Evolutionary conservation across 2,888 invertebrate genomes (phyloP).

Genomic region (Morinoia aosen): DNA sequence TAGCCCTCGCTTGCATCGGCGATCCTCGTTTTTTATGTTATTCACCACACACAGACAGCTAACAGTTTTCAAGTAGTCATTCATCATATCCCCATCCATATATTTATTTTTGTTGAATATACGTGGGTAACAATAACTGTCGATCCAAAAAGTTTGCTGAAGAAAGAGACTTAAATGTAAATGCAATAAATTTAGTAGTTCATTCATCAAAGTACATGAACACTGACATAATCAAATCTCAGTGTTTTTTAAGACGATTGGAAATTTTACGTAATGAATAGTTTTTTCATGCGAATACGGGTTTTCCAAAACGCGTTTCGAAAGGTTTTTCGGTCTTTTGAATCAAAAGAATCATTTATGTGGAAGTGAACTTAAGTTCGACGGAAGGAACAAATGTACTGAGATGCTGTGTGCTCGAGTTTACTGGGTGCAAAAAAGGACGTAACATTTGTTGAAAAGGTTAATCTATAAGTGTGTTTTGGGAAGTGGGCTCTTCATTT

Average conservation of each 20-base stretch:
- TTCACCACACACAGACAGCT: background rate
- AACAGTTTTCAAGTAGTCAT: background rate
- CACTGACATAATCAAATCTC: background rate
- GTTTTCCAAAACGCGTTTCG: background rate
- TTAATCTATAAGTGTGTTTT: background rate
- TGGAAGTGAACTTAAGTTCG: background rate
- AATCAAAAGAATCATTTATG: background rate
- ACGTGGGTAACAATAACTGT: no score
- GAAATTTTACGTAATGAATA: no score
- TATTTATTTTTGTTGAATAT: background rate
- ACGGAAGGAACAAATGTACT: background rate
- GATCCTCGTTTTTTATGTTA: background rate
- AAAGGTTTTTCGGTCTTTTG: background rate
- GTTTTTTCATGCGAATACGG: no score
- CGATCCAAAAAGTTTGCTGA: no score
- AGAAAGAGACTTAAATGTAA: background rate
- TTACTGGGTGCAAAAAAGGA: background rate
- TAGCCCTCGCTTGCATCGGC: background rate
- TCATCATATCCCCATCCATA: background rate
- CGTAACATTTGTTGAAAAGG: background rate
- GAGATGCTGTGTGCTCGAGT: background rate
- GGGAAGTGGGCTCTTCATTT: background rate
- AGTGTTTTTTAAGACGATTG: background rate
- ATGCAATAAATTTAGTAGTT: background rate
- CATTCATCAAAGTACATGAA: background rate